Evolutionary conservation across 2,888 invertebrate genomes (phyloP).

Genomic region (Metopia argyrocephala): DNA sequence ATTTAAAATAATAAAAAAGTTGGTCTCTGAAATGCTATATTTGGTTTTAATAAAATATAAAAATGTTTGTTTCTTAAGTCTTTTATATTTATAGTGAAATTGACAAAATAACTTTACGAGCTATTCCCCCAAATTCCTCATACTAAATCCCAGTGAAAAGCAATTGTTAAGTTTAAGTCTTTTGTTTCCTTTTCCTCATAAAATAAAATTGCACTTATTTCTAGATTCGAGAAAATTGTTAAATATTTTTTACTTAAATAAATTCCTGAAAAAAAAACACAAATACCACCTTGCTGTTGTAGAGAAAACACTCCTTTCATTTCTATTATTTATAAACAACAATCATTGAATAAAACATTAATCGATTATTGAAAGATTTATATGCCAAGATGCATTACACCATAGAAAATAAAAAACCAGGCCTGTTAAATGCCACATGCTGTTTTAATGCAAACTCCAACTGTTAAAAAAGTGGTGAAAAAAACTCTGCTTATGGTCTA

Average conservation of each 20-base stretch:
- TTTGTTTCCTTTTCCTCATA: neutral
- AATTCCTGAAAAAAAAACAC: neutral
- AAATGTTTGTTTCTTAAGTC: slow-evolving; percentile 34
- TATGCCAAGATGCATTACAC: slow-evolving; percentile 30
- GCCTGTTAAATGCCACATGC: slow-evolving; percentile 50
- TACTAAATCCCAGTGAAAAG: too few relatives aligned
- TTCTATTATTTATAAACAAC: slow-evolving; percentile 27
- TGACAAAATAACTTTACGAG: too few relatives aligned
- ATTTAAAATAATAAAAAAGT: too few relatives aligned
- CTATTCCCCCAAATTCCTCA: too few relatives aligned
- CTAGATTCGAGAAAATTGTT: neutral
- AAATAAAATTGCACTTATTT: neutral
- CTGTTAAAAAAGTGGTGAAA: slow-evolving; percentile 25
- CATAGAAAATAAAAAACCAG: slow-evolving; percentile 12
- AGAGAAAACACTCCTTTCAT: slow-evolving; percentile 16
- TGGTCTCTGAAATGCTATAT: too few relatives aligned
- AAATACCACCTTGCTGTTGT: neutral
- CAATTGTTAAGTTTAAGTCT: neutral
- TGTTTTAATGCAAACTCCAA: slow-evolving; percentile 57
- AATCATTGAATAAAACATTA: slow-evolving; percentile 38
- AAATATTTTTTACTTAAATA: neutral
- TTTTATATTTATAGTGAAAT: slow-evolving; percentile 6
- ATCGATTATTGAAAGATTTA: slow-evolving; percentile 52
- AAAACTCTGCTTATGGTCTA: neutral
- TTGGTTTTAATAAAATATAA: too few relatives aligned